Evolutionary conservation across 2,888 invertebrate genomes (phyloP).

Genomic region (Rutpela maculata): DNA sequence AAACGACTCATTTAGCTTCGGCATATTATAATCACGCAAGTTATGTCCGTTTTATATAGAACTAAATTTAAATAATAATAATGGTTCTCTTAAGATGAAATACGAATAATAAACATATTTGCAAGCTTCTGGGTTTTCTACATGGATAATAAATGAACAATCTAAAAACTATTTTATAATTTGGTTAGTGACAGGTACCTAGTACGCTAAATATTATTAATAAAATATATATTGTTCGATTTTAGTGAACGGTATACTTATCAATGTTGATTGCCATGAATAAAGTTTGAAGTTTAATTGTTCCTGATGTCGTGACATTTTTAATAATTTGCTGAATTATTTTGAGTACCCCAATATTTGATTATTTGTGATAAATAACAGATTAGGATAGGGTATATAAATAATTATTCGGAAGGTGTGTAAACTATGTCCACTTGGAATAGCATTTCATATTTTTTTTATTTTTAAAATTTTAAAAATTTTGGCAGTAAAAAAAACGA

Average conservation of each 20-base stretch:
- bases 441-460: too few relatives aligned
- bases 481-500: too few relatives aligned
- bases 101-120: not conserved
- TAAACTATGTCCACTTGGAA: too few relatives aligned
- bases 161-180: not conserved
- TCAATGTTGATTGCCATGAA: conserved; percentile 40
- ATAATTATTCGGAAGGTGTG: too few relatives aligned
- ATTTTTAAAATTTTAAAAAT: too few relatives aligned
- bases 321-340: not conserved
- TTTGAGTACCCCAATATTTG: too few relatives aligned
- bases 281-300: conserved; percentile 1
- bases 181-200: not conserved
- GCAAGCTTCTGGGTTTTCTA: not conserved
- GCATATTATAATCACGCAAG: not conserved
- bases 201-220: not conserved
- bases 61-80: not conserved
- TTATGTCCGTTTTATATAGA: not conserved
- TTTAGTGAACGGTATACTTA: conserved; percentile 20
- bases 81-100: not conserved
- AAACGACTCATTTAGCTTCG: not conserved
- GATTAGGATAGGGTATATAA: too few relatives aligned
- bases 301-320: conserved; percentile 9
- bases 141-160: not conserved
- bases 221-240: not conserved
- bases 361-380: too few relatives aligned